A percentile compares a stretch with the other conserved stretches of the same genome.
These are phyloP conservation scores for Solenopsis invicta DNA, from an alignment of 1,140 invertebrate species.

Conservation along the genomic window DNA sequence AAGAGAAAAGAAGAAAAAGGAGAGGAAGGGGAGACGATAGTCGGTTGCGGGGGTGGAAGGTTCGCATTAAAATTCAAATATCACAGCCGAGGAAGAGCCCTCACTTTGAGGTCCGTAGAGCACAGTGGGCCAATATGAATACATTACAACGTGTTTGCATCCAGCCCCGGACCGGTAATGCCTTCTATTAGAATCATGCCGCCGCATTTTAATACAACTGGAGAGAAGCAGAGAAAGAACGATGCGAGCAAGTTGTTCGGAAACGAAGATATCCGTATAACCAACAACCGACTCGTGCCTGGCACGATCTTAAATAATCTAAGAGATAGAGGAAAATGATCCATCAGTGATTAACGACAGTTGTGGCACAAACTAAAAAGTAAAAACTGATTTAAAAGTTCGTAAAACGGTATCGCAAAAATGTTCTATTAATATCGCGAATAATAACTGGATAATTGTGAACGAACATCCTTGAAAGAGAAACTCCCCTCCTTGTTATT, in stretches of 20 bases:
- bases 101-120: conserved; percentile 76
- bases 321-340: conserved; percentile 8
- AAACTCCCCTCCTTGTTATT: not conserved
- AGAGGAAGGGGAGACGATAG: conserved; percentile 15
- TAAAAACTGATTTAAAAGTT: not conserved
- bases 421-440: conserved; percentile 4
- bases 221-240: conserved; percentile 14
- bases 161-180: conserved; percentile 76
- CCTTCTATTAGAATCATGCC: conserved; percentile 83
- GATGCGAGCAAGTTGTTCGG: conserved; percentile 39
- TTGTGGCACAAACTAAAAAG: not conserved
- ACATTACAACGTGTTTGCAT: conserved; percentile 82
- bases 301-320: conserved; percentile 24
- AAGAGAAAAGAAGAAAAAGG: not conserved
- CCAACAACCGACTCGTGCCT: not conserved
- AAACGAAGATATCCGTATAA: conserved; percentile 41
- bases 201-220: conserved; percentile 80
- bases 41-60: conserved; percentile 21
- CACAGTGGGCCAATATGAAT: conserved; percentile 80
- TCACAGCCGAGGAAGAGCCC: conserved; percentile 71
- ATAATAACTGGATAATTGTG: not conserved
- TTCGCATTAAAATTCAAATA: conserved; percentile 82
- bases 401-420: not conserved
- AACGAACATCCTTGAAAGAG: conserved; percentile 5
- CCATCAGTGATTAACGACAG: conserved; percentile 10